These are phyloP conservation scores for Pentalonia nigronervosa DNA, from an alignment of 1,140 invertebrate species.

Conservation along the genomic window DNA sequence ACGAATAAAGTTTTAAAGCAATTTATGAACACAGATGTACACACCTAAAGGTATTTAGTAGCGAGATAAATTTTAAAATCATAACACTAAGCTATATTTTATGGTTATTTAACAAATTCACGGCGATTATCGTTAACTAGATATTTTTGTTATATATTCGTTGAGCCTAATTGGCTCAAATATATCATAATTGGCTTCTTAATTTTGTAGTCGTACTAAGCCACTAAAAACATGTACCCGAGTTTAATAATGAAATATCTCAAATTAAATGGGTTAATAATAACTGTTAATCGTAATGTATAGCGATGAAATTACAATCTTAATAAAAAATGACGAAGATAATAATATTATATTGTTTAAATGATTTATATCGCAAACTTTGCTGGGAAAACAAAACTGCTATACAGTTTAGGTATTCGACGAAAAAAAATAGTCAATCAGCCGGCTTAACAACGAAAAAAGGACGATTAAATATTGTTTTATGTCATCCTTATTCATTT, in stretches of 20 bases:
- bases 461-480: not conserved
- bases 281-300: not conserved
- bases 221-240: not conserved
- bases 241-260: not conserved
- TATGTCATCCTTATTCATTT: not conserved
- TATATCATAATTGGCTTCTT: too few species aligned
- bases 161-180: not conserved
- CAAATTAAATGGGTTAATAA: not conserved
- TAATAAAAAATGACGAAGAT: not conserved
- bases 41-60: not conserved
- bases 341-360: not conserved
- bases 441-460: not conserved
- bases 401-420: not conserved
- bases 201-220: not conserved
- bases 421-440: too few species aligned
- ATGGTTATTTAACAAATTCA: slow-evolving; percentile 4
- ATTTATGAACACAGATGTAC: slow-evolving; percentile 10
- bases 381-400: not conserved
- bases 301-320: not conserved
- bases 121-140: not conserved
- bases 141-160: not conserved
- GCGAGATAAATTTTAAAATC: not conserved
- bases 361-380: not conserved
- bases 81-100: not conserved
- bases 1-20: slow-evolving; percentile 24